Conservation (phyloP, 2,113 vertebrate species). For the Oreochromis tanganicae region DNA sequence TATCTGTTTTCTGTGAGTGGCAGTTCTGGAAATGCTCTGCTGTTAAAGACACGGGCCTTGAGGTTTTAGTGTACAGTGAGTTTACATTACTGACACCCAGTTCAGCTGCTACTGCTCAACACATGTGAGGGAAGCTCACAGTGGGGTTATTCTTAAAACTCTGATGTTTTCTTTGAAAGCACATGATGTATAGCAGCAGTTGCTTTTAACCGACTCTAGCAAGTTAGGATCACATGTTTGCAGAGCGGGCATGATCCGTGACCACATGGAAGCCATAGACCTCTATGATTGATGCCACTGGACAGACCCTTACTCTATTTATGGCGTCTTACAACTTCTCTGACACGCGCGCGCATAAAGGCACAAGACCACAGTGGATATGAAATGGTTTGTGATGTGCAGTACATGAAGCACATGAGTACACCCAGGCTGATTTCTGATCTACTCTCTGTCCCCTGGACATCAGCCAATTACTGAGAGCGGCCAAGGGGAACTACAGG, state of each 20-base stretch:
- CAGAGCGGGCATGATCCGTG: background rate
- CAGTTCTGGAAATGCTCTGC: background rate
- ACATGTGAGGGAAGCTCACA: background rate
- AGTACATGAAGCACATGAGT: conserved; percentile 59
- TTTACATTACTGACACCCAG: background rate
- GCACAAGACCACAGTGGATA: conserved; percentile 6
- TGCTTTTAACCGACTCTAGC: background rate
- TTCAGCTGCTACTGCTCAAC: background rate
- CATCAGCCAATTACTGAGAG: conserved; percentile 60
- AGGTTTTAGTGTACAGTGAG: background rate
- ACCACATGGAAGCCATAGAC: background rate
- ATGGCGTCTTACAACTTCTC: conserved; percentile 4
- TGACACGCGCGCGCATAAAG: background rate
- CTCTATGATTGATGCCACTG: conserved; percentile 29
- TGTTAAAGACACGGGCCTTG: background rate
- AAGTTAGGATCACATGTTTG: background rate
- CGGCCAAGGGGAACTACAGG: conserved; percentile 45
- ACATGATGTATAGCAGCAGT: background rate
- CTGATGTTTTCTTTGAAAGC: background rate
- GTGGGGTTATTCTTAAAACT: background rate
- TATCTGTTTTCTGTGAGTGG: background rate
- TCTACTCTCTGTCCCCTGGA: conserved; percentile 49
- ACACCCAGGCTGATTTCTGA: conserved; percentile 44
- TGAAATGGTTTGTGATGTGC: conserved; percentile 46
- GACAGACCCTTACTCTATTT: conserved; percentile 27